Base-by-base conservation (phyloP, 2,888 invertebrate genomes). In the Pollenia griseotomentosa region DNA sequence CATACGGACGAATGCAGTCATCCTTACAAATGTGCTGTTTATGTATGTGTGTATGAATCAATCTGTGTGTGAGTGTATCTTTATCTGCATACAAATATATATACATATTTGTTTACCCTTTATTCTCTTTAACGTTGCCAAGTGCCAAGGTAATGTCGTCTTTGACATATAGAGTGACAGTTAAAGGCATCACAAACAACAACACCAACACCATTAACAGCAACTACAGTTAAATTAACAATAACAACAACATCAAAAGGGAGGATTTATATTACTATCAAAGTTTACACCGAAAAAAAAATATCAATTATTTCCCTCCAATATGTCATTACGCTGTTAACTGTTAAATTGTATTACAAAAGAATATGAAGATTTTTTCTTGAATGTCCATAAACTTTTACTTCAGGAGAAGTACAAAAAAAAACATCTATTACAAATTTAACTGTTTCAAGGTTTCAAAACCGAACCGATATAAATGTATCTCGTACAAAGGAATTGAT, bases 81-180 rank as follows among this genome's bases (percentile, higher is more conserved):
- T 42, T 23, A 65, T 59, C 44, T 65, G 16, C 51, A 63, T 16
- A 19, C n/a, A 74, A 12, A 65, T 46, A 40, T 53, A 70, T 33
- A 16, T 55, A 55, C 16, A 55, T 44, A 65, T 83, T 84, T 84
- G 81, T 81, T 78, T 73, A 84, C 84, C 68, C 81, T 77, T 73
- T 70, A 87, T 84, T 87, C 81, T 77, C 73, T 81, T 87, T 82
- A 84, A 82, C 83, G 84, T 84, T 84, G 77, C 81, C 84, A 87
- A 81, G 87, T 84, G 87, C 77, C 84, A 87, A 87, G 81, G 84
- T 82, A 82, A 79, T 87, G 87, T 82, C 84, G 81, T 79, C 74
- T 81, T 82, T 81, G 87, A 82, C 87, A 84, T 78, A 68, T 70
- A 77, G 65, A 84, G 74, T 87, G 87, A 87, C 84, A 87, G 87